Conservation (phyloP, 30 jellyfish, hydroid and myxozoan genomes). For the Mastigias papua region DNA sequence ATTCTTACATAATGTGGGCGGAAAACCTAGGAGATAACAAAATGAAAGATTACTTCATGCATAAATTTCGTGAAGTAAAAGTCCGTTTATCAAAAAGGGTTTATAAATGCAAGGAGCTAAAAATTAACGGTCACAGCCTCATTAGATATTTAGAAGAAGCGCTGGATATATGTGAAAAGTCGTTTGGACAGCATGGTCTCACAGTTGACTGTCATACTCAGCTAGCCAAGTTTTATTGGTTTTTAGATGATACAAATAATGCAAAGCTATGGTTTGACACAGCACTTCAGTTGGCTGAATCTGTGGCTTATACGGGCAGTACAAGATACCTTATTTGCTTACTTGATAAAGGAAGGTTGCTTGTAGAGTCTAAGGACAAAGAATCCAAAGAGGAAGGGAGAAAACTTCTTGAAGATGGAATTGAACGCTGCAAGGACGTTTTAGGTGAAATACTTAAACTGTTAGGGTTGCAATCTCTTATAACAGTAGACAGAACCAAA, state of each 20-base stretch:
- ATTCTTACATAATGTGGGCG: neutral
- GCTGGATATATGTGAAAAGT: neutral
- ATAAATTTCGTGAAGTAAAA: neutral
- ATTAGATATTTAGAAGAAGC: neutral
- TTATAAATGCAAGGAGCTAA: neutral
- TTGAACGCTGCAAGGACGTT: neutral
- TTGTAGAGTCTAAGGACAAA: neutral
- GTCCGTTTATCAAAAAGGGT: neutral
- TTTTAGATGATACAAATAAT: neutral
- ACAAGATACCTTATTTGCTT: neutral
- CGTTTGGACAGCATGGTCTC: slow-evolving; percentile 20
- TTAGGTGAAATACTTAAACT: neutral
- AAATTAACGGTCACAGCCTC: neutral
- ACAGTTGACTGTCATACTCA: slow-evolving; percentile 25
- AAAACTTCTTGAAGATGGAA: neutral
- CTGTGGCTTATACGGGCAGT: neutral
- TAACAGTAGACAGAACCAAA: neutral
- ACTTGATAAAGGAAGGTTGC: slow-evolving; percentile 27
- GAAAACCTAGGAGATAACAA: neutral
- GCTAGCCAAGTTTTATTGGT: slow-evolving; percentile 11
- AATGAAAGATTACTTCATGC: neutral
- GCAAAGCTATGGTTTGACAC: neutral
- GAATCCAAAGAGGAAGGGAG: neutral
- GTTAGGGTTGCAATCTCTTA: slow-evolving; percentile 1
- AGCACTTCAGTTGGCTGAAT: neutral